phyloP scores from a whole-genome alignment of 2,888 invertebrate species.

The Hipparchia semele region DNA sequence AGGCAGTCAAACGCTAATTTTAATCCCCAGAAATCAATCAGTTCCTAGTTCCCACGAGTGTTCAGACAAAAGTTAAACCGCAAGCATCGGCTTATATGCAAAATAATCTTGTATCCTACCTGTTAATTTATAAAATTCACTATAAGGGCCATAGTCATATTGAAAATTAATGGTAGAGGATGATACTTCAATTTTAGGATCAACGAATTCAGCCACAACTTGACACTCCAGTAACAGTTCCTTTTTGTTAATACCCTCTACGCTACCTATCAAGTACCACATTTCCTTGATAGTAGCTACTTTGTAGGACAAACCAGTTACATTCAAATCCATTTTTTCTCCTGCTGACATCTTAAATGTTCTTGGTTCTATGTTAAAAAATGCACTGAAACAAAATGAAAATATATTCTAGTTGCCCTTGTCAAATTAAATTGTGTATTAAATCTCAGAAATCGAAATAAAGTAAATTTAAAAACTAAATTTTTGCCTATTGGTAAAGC shows the following conservation, averaged over 20 bases:
- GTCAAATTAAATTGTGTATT: too few relatives aligned
- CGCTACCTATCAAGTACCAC: constrained; percentile 83
- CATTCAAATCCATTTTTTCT: constrained; percentile 65
- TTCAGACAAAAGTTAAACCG: too few relatives aligned
- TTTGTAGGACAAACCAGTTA: constrained; percentile 67
- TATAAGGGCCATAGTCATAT: constrained; percentile 74
- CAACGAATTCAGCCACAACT: constrained; percentile 81
- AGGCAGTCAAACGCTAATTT: too few relatives aligned
- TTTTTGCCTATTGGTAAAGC: too few relatives aligned
- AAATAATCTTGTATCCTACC: constrained; percentile 52
- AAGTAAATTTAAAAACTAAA: too few relatives aligned
- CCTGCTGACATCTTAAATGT: constrained; percentile 71
- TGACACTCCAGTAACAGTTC: constrained; percentile 77
- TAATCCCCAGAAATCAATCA: too few relatives aligned
- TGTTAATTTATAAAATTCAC: constrained; percentile 70
- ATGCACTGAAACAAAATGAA: constrained; percentile 54
- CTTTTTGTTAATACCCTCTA: constrained; percentile 80
- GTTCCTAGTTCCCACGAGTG: too few relatives aligned
- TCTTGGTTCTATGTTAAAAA: constrained; percentile 75
- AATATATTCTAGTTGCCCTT: not conserved
- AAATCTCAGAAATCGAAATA: too few relatives aligned
- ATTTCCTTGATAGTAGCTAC: constrained; percentile 74
- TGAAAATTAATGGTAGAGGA: constrained; percentile 75
- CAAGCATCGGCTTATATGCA: not conserved
- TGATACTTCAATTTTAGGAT: constrained; percentile 81